Evolutionary conservation across 1,140 invertebrate species (phyloP), one percentile per base, ranked within the genome.

Genomic region (Macrocentrus cingulum): DNA sequence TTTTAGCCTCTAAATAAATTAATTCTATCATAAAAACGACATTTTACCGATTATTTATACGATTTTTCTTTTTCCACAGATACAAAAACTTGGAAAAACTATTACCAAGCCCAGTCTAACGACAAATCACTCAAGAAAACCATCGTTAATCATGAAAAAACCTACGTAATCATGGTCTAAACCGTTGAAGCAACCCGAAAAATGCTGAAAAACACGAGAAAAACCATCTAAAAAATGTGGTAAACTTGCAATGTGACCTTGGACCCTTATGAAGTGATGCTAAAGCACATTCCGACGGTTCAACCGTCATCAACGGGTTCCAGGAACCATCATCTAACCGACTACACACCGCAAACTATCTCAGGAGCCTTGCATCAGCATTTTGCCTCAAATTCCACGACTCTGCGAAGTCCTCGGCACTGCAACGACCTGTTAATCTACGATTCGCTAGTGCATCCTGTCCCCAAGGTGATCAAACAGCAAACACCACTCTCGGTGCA

Each of bases 241-340:
- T 44, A 36, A 52, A 9, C 23, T 19, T 46, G 23, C 18, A 19
- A 45, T 29, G 23, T 46, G 36, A 46, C 48, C n/a, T 6, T 23
- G 11, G 45, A 39, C 55, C 37, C 65, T n/a, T 39, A 3, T 63
- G 68, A n/a, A 77, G 76, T 77, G 64, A 81, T 81, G 80, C 75
- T 81, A 66, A 81, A 81, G 66, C 80, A 81, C 69, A 81, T 81
- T 61, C 67, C 80, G 68, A 78, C 79, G 70, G 74, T 72, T 66
- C 76, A 78, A 62, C 75, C 76, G 70, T 76, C 77, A 54, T 66
- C 65, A 65, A 67, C 72, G 68, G 76, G 70, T 74, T 74, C 74
- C 65, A 74, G 76, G 63, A 66, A 63, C 36, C 66, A 68, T n/a
- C 66, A 69, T 53, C 72, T 76, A 37, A 74, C 71, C 68, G 74